Evolutionary conservation across 1,140 invertebrate species (phyloP).

Genomic region (Metopolophium dirhodum): DNA sequence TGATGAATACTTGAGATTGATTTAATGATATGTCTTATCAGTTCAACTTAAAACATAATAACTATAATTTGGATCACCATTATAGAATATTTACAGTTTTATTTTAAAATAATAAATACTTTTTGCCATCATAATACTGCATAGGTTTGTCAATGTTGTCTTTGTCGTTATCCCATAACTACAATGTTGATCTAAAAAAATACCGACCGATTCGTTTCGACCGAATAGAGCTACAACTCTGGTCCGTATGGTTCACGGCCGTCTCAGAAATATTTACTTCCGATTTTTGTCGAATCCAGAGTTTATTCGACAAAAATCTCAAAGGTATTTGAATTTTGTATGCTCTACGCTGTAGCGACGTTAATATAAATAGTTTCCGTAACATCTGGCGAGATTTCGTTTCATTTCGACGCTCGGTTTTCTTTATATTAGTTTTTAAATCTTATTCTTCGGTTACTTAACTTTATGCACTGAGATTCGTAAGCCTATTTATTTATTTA

Average conservation of each 20-base stretch:
- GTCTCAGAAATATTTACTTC: not conserved
- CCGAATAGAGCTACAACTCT: not conserved
- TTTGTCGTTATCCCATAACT: too few relatives aligned
- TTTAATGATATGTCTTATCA: not conserved
- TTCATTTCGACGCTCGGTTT: not conserved
- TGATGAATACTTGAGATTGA: not conserved
- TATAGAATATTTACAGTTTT: not conserved
- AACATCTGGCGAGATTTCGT: constrained; percentile 13
- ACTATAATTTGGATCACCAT: not conserved
- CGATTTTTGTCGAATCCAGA: not conserved
- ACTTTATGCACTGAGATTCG: not conserved
- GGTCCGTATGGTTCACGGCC: too few relatives aligned
- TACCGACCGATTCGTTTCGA: not conserved
- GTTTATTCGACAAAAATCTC: not conserved
- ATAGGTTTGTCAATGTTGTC: too few relatives aligned
- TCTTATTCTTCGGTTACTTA: not conserved
- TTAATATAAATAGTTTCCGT: constrained; percentile 9
- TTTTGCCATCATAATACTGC: too few relatives aligned
- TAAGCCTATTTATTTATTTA: not conserved
- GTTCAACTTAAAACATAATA: not conserved
- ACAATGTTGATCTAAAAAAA: too few relatives aligned
- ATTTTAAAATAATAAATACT: not conserved
- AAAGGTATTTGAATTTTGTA: not conserved
- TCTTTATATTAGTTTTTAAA: constrained; percentile 9
- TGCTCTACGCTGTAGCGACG: not conserved